Evolutionary conservation across 2,113 vertebrate genomes (phyloP), one percentile per base, ranked within the genome.

Genomic region (Trachemys scripta): DNA sequence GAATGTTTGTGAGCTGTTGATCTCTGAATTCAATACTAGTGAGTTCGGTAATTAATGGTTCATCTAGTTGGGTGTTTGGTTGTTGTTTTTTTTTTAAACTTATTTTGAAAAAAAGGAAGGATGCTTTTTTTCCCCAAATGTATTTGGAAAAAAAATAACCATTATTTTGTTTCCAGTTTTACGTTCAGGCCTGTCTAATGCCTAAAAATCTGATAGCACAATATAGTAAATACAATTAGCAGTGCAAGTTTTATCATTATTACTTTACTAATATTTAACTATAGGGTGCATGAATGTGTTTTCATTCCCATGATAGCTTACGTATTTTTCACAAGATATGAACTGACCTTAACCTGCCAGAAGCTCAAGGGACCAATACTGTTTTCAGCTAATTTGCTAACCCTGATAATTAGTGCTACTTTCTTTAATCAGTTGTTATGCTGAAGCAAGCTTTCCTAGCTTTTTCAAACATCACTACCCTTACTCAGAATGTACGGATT

Each of bases 311-410:
- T 79, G 62, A n/a, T 24, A 11, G 20, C 89, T 91, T 93, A 47
- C 85, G 88, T 79, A 87, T 56, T 20, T 47, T 47, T 72, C 17
- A 86, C 4, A 25, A 50, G 84, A 72, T 20, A 75, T 50, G 10
- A n/a, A 2, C 11, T 59, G 59, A 76, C 24, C 75, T 57, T 82
- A 84, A n/a, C 3, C 75, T 88, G 47, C 80, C 49, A 88, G 62
- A 95, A 95, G 45, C 57, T 91, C 45, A 94, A 3, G 84, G 84
- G 49, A 86, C 88, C 85, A 95, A 81, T 54, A 69, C 31, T 59
- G 35, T 80, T 87, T 78, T 53, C 53, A 86, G 78, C 45, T 80
- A 54, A 90, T 89, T 90, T 82, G 29, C 65, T 50, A 20, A 10
- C 14, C 49, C 82, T 85, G 82, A 75, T 0, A 19, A 79, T 90